These are phyloP conservation scores for Notiomystis cincta DNA, from an alignment of 2,113 vertebrate genomes.

Conservation along the genomic window DNA sequence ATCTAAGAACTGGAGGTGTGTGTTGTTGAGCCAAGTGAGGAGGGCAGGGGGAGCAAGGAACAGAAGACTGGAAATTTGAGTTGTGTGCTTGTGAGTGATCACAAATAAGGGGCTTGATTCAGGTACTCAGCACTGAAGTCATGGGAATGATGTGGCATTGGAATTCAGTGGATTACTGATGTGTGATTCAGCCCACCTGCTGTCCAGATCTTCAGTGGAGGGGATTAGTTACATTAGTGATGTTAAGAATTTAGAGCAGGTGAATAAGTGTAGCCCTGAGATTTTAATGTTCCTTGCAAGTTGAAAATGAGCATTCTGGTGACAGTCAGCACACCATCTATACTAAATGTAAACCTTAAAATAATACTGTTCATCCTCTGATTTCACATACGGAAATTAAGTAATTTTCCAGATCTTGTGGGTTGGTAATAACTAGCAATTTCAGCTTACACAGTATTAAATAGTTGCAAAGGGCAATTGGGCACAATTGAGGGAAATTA, in stretches of 20 bases:
- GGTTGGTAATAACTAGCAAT: not conserved
- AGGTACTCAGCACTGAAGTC: not conserved
- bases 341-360: not conserved
- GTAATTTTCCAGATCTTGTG: not conserved
- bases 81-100: not conserved
- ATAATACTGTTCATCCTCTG: not conserved
- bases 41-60: not conserved
- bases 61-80: not conserved
- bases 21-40: not conserved
- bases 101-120: not conserved
- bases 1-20: not conserved
- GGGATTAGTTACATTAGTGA: not conserved
- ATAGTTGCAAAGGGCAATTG: not conserved
- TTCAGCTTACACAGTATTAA: not conserved
- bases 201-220: not conserved
- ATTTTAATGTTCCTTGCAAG: conserved; percentile 12
- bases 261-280: not conserved
- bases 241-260: not conserved
- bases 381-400: not conserved
- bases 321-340: not conserved
- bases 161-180: not conserved
- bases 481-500: not conserved
- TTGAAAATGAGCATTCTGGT: not conserved
- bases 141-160: not conserved
- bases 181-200: not conserved